Base-by-base conservation (phyloP, 2,888 invertebrate genomes). In the Acrobasis consociella region DNA sequence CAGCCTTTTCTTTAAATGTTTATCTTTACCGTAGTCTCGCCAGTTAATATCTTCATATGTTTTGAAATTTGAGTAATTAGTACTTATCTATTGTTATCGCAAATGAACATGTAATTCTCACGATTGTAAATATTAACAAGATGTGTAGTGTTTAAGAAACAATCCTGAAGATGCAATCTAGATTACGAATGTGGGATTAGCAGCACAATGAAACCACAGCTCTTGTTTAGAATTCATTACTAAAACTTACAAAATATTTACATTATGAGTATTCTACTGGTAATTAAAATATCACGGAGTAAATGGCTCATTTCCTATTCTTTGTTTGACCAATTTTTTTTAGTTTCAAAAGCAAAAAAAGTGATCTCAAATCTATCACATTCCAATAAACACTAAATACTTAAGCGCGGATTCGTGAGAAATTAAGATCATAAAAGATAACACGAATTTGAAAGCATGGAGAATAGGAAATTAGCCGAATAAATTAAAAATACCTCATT, bases 211-310 rank as follows among this genome's bases (percentile, higher is more conserved):
- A 76, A 77, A 76, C 73, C 66, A 52, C 64, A 61, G 64, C 63
- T 64, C 63, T 22, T 66, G 66, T 67, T 70, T 66, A 67, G 74
- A 74, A 69, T 79, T 81, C 76, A 76, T 81, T 82, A 79, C 73
- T 73, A 81, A 67, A 80, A 77, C 76, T 77, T 72, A 79, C 22
- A 80, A 83, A 78, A 75, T 87, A 87, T 87, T 82, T 86, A 87
- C 87, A 87, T 74, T 67, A 67, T 81, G 85, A 85, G 84, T 86
- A 86, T 86, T 83, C 72, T 76, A 80, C 68, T 74, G 64, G 58
- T 63, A 65, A 38, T 55, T 38, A 39, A 15, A 64, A 67, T 69
- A 70, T 68, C 69, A 74, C 74, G 56, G 15, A 22, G 22, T 46
- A 2, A n/a, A 9, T 42, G 22, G 39, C 42, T 56, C 22, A 56